Percentiles rank a stretch among this genome's conserved stretches.
These are phyloP conservation scores for Eolophus roseicapilla DNA, from an alignment of 2,113 vertebrate genomes.

Conservation along the genomic window DNA sequence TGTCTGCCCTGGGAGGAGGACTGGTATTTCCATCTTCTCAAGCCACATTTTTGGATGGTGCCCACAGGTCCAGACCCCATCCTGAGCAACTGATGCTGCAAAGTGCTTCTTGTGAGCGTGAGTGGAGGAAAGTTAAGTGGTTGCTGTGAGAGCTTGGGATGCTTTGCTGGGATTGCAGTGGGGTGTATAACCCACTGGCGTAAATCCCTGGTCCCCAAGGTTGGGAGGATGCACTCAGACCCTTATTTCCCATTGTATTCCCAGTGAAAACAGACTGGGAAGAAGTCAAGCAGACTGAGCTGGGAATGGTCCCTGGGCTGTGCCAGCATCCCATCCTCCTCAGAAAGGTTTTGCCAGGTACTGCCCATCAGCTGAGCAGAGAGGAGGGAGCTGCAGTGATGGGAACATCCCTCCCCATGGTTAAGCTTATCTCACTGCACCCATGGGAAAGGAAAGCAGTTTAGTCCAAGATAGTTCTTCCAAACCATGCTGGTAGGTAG, in stretches of 20 bases:
- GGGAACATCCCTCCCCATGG: not conserved
- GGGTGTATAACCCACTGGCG: fast-evolving
- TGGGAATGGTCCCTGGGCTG: not conserved
- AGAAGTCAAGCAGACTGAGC: not conserved
- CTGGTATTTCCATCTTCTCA: not conserved
- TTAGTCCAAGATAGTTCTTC: not conserved
- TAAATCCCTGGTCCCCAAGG: not conserved
- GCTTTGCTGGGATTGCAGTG: not conserved
- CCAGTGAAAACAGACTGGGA: not conserved
- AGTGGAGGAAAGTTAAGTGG: not conserved
- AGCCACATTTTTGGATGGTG: not conserved
- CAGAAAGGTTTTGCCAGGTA: not conserved
- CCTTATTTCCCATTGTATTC: not conserved
- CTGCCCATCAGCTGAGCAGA: not conserved
- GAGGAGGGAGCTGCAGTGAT: not conserved
- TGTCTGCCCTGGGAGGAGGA: not conserved
- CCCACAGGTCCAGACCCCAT: not conserved
- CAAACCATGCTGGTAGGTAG: not conserved
- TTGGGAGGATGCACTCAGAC: not conserved
- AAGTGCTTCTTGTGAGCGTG: fast-evolving
- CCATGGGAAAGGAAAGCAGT: not conserved
- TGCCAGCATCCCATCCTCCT: not conserved
- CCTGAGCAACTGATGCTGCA: not conserved
- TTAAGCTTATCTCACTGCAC: not conserved
- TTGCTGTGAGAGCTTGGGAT: not conserved